Evolutionary conservation across 2,888 invertebrate species (phyloP).

Genomic region (Machimus atricapillus): DNA sequence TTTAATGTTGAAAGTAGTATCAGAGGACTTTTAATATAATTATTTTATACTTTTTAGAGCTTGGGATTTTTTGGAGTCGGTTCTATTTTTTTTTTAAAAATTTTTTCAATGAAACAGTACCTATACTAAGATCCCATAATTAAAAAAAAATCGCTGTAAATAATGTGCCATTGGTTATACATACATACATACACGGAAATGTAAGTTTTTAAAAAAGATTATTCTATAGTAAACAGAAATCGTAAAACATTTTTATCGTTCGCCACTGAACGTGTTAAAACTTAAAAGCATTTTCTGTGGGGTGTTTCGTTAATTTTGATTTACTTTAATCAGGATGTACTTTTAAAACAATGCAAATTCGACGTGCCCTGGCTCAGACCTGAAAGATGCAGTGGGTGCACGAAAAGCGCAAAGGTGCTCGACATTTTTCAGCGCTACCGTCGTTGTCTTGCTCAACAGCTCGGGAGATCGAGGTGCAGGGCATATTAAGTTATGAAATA

Average conservation of each 20-base stretch:
- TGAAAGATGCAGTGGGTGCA: neutral
- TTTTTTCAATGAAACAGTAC: no score
- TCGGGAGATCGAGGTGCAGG: neutral
- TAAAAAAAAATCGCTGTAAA: no score
- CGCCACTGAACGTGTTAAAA: neutral
- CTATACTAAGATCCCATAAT: no score
- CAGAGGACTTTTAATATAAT: no score
- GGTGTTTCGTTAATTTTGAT: neutral
- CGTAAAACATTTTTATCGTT: neutral
- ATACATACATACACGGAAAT: no score
- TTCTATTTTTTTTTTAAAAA: no score
- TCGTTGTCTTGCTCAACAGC: neutral
- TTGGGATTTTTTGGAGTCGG: no score
- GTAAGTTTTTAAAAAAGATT: neutral
- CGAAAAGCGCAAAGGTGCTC: neutral
- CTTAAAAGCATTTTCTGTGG: neutral
- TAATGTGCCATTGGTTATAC: no score
- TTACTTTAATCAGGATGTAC: neutral
- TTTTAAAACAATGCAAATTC: neutral
- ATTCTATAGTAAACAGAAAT: neutral
- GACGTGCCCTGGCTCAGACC: neutral
- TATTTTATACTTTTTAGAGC: no score
- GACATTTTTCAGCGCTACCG: neutral
- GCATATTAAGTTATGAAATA: conserved; percentile 28
- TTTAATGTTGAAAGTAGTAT: no score